Evolutionary conservation across 2,888 invertebrate species (phyloP).

Genomic region (Dicycla oo): DNA sequence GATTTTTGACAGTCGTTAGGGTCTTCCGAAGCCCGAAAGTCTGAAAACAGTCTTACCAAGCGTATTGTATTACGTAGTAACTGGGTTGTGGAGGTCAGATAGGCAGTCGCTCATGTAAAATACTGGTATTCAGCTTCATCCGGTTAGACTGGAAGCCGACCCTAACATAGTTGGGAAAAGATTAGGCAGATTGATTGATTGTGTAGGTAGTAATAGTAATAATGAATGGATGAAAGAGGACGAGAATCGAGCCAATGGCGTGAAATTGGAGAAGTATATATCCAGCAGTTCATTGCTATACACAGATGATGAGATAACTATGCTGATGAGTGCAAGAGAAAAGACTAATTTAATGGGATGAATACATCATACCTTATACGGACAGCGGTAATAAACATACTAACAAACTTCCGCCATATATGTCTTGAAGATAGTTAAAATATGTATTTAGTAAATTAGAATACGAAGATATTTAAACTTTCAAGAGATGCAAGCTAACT

Average conservation of each 20-base stretch:
- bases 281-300: background rate
- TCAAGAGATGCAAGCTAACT: background rate
- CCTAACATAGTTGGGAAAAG: too few relatives aligned
- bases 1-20: too few relatives aligned
- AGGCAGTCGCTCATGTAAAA: too few relatives aligned
- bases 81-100: too few relatives aligned
- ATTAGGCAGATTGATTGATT: too few relatives aligned
- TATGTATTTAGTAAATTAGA: constrained; percentile 39
- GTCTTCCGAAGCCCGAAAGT: too few relatives aligned
- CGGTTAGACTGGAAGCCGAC: too few relatives aligned
- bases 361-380: constrained; percentile 9
- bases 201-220: too few relatives aligned
- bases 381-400: constrained; percentile 21
- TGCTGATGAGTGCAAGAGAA: constrained; percentile 5
- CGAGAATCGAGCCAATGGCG: background rate
- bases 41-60: too few relatives aligned
- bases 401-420: constrained; percentile 24
- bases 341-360: constrained; percentile 6
- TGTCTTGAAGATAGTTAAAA: constrained; percentile 14
- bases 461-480: constrained; percentile 5
- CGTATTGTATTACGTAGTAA: too few relatives aligned
- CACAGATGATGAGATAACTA: background rate
- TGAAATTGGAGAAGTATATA: background rate
- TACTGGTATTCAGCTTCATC: too few relatives aligned
- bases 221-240: too few relatives aligned